Conservation (phyloP, 2,888 invertebrate genomes). For the Platynereis dumerilii region DNA sequence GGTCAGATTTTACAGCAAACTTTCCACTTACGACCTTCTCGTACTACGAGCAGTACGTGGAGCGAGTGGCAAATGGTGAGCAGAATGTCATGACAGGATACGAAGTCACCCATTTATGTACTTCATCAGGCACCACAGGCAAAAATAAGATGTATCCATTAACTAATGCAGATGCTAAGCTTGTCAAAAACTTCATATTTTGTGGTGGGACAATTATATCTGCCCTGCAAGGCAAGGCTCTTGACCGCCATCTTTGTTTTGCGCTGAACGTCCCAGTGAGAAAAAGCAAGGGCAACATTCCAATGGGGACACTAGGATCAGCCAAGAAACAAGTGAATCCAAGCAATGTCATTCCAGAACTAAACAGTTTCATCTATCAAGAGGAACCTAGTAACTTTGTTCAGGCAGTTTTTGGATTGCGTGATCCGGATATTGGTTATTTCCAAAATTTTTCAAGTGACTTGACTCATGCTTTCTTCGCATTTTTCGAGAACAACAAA, state of each 20-base stretch:
- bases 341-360: background rate
- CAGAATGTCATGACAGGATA: slow-evolving; percentile 1
- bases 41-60: background rate
- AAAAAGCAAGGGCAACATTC: background rate
- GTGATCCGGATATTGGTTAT: background rate
- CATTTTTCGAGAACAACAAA: background rate
- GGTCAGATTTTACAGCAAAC: background rate
- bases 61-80: background rate
- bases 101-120: background rate
- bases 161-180: background rate
- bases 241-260: background rate
- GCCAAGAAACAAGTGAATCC: background rate
- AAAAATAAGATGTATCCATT: slow-evolving; percentile 1
- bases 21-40: background rate
- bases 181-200: background rate
- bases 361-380: background rate
- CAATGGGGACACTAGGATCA: background rate
- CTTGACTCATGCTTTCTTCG: background rate
- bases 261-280: background rate
- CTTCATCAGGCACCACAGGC: background rate
- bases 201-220: background rate
- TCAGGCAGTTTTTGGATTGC: background rate
- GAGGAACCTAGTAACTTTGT: background rate
- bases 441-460: background rate
- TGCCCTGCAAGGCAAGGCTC: background rate